Evolutionary conservation across 2,797 vertebrate species (phyloP), one percentile per base, ranked within the genome.

Genomic region (Ammospiza maritima): DNA sequence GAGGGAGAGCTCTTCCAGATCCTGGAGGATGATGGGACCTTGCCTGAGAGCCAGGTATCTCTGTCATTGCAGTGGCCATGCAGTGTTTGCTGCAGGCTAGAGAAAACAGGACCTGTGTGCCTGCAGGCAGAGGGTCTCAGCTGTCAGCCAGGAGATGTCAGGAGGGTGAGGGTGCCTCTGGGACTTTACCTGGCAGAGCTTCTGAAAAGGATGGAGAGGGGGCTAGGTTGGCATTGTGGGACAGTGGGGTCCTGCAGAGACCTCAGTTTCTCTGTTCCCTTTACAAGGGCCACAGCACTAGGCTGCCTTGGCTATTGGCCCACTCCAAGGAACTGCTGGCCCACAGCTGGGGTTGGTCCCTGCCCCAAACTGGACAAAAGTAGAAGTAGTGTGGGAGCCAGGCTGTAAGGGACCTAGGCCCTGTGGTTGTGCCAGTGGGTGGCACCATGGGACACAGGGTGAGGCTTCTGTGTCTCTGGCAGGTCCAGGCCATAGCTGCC

Each of bases 1-100:
- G 99, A 99, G 86, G 99, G 99, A 13, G 99, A 99, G 88, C 97
- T 99, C 84, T 99, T 99, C 97, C 99, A 99, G 97, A 98, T 99
- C 88, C 97, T 99, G 78, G 98, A 99, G 96, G 99, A 99, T 34
- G 99, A 99, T 82, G 99, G 99, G 17, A 98, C 94, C 50, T 97
- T 99, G 96, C 98, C 99, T 2, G 99, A 99, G 97, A 98, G 95
- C 50, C 99, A 99, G 98, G 99, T 99, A 87, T 91, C 47, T 91
- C 44, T 92, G 9, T 74, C 8, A 3, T 15, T n/a, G 54, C 1
- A 3, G 34, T 83, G 57, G 42, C 64, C 61, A 50, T 0, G 0
- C 20, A 48, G 74, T 44, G 14, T 78, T 78, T 90, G 26, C 60
- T 65, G 21, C 21, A 44, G 78, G 40, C 10, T 45, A 50, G 60